Percentiles rank a stretch among this genome's conserved stretches.
Conservation (phyloP, 1,140 invertebrate species). For the Eumeta japonica region DNA sequence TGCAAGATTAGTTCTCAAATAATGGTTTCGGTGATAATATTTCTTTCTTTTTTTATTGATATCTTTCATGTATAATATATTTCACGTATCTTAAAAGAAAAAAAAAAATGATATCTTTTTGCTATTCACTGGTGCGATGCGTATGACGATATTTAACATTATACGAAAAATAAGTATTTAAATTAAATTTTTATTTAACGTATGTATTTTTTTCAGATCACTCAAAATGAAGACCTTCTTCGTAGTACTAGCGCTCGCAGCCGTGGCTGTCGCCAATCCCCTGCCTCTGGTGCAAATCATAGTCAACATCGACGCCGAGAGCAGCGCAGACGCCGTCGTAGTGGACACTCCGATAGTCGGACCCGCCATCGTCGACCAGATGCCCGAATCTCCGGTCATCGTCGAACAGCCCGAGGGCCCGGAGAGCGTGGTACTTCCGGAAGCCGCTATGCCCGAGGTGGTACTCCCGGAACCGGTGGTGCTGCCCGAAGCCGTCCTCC, state of each 20-base stretch:
- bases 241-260: slow-evolving; percentile 19
- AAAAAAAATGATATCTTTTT: no score
- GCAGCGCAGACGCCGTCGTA: slow-evolving; percentile 1
- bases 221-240: slow-evolving; percentile 23
- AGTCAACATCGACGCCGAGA: slow-evolving; percentile 18
- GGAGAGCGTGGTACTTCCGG: slow-evolving; percentile 5
- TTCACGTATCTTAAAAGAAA: no score
- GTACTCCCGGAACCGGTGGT: slow-evolving; percentile 13
- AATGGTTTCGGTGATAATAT: no score
- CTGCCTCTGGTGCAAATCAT: slow-evolving; percentile 26
- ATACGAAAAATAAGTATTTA: no score
- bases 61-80: no score
- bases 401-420: not conserved
- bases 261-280: slow-evolving; percentile 22
- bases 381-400: slow-evolving; percentile 3
- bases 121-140: no score
- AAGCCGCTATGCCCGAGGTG: slow-evolving; percentile 5
- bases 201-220: no score
- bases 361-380: slow-evolving; percentile 4
- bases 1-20: no score
- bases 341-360: slow-evolving; percentile 9
- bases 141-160: no score
- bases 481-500: slow-evolving; percentile 7
- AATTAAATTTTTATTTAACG: no score
- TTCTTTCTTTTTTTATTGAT: no score